Base-by-base conservation (phyloP, 2,113 vertebrate genomes). In the Lathamus discolor region DNA sequence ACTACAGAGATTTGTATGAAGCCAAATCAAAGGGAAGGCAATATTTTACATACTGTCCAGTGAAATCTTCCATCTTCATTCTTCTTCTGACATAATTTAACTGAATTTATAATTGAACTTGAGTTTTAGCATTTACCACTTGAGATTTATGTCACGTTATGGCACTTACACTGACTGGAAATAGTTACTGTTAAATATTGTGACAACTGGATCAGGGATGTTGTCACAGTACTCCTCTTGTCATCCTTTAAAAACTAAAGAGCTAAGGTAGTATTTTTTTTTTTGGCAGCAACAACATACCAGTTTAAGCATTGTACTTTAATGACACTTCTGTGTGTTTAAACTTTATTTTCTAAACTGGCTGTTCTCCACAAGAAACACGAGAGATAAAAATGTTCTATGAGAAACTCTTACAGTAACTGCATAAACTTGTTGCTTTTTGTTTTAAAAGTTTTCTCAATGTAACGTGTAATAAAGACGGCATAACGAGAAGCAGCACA, bases 391-490 rank as follows among this genome's bases (percentile, higher is more conserved):
- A 59, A 83, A 35, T 35, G 27, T 85, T 68, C 29, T 33, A 1
- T 25, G 23, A 59, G 41, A 59, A 85, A 80, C 63, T 87, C 19
- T 4, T 11, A 7, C 17, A 57, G 27, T 57, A 66, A 31, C 55
- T 75, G 41, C 35, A 59, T 74, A 49, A 80, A 94, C 88, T 88
- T 89, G 88, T 95, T 95, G 84, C 81, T 31, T 86, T 92, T 69
- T 64, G 16, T 62, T 88, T 46, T 44, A 72, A 44, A 94, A 94
- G 86, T 95, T 94, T 78, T 72, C 68, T 51, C 64, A 41, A 52
- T 48, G 18, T 51, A 33, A 54, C 12, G 13, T 57, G 35, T 49
- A 52, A 35, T 81, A 37, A 79, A 72, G 61, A 63, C 48, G 73
- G 19, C 57, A 29, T 78, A 86, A 73, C 3, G 79, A 75, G 87